phyloP scores from a whole-genome alignment of 2,113 vertebrate genomes.

The Natator depressus region DNA sequence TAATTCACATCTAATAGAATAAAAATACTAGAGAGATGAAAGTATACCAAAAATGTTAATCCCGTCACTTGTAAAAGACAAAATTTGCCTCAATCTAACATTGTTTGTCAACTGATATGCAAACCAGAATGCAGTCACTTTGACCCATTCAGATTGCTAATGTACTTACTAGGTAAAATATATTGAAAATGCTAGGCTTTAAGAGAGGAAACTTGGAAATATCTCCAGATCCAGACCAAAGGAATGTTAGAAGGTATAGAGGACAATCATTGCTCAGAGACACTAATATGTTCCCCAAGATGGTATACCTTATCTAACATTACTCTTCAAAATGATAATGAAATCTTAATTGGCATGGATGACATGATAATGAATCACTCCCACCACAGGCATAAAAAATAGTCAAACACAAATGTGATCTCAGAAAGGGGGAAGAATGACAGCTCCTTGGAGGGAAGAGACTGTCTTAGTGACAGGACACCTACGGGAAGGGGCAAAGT shows the following conservation, averaged over 20 bases:
- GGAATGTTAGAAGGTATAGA: not conserved
- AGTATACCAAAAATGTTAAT: accelerated
- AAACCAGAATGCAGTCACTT: not conserved
- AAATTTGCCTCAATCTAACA: not conserved
- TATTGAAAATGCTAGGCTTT: not conserved
- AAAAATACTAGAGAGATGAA: not conserved
- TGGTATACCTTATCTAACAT: not conserved
- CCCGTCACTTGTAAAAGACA: not conserved
- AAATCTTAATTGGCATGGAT: not conserved
- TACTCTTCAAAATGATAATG: not conserved
- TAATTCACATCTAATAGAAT: conserved; percentile 16
- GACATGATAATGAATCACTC: not conserved
- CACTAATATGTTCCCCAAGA: not conserved
- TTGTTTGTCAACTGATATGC: not conserved
- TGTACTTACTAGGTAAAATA: not conserved
- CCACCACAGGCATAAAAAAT: not conserved
- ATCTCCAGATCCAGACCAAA: not conserved
- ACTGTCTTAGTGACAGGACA: not conserved
- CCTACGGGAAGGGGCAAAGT: not conserved
- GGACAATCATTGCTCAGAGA: not conserved
- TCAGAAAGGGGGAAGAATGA: not conserved
- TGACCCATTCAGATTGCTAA: not conserved
- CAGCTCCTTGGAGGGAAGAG: not conserved
- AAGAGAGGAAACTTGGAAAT: not conserved
- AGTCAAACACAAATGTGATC: not conserved